Evolutionary conservation across 2,888 invertebrate genomes (phyloP).

Genomic region (Helicoverpa assulta): DNA sequence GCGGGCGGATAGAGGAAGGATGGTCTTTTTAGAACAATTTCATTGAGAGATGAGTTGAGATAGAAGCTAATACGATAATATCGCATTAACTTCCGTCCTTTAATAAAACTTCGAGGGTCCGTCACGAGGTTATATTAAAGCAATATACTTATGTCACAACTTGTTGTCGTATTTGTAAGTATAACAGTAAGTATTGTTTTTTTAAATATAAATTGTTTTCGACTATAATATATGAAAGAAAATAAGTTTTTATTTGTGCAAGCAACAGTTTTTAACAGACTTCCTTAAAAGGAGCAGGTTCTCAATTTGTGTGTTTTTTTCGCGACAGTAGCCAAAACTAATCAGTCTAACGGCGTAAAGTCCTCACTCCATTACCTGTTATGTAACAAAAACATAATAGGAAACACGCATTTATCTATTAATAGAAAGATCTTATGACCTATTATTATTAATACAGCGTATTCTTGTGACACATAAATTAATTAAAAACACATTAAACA

Average conservation of each 20-base stretch:
- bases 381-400: constrained; percentile 25
- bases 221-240: not conserved
- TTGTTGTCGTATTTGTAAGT: not conserved
- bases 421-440: constrained; percentile 52
- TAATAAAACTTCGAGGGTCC: constrained; percentile 36
- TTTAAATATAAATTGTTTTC: constrained; percentile 14
- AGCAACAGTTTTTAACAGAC: no score
- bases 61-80: constrained; percentile 28
- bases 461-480: constrained; percentile 52
- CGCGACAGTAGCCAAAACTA: not conserved
- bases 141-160: constrained; percentile 10
- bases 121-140: not conserved
- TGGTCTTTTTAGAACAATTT: constrained; percentile 4
- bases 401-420: constrained; percentile 47
- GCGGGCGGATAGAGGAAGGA: constrained; percentile 59
- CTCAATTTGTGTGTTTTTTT: not conserved
- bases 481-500: constrained; percentile 52
- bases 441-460: constrained; percentile 47
- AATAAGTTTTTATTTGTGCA: not conserved
- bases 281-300: no score
- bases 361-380: constrained; percentile 1
- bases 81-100: constrained; percentile 32
- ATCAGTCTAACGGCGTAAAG: not conserved
- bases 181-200: not conserved
- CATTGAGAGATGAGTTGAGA: constrained; percentile 11